These are phyloP conservation scores for Palloptera scutellata DNA, from an alignment of 2,888 invertebrate genomes.

Conservation along the genomic window DNA sequence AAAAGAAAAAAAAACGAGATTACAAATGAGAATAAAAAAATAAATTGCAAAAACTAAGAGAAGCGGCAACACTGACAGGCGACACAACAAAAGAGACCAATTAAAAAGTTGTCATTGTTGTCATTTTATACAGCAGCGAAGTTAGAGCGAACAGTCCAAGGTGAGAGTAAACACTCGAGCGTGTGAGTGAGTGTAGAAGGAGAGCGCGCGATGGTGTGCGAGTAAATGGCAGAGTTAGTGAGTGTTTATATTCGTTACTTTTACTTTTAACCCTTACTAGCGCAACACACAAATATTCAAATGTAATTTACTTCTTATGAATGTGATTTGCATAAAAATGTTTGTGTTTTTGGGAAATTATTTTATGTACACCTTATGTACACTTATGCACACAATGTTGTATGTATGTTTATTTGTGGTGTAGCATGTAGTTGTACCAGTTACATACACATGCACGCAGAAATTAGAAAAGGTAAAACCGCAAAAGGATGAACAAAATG, in stretches of 20 bases:
- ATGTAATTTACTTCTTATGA: not conserved
- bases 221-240: too few relatives aligned
- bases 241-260: too few relatives aligned
- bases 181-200: not conserved
- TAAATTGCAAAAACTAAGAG: not conserved
- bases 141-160: not conserved
- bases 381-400: not conserved
- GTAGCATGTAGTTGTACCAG: too few relatives aligned
- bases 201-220: not conserved
- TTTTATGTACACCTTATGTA: constrained; percentile 1
- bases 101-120: constrained; percentile 24
- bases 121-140: not conserved
- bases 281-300: not conserved
- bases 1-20: not conserved
- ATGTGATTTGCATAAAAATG: constrained; percentile 27
- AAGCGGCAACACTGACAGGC: not conserved
- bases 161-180: not conserved
- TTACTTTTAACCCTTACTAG: not conserved
- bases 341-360: constrained; percentile 15
- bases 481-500: not conserved
- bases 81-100: not conserved
- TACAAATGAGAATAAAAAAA: not conserved
- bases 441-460: not conserved
- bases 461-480: constrained; percentile 15
- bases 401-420: not conserved